Evolutionary conservation across 1,140 invertebrate genomes (phyloP), one percentile per base, ranked within the genome.

Genomic region (Pristionchus pacificus): DNA sequence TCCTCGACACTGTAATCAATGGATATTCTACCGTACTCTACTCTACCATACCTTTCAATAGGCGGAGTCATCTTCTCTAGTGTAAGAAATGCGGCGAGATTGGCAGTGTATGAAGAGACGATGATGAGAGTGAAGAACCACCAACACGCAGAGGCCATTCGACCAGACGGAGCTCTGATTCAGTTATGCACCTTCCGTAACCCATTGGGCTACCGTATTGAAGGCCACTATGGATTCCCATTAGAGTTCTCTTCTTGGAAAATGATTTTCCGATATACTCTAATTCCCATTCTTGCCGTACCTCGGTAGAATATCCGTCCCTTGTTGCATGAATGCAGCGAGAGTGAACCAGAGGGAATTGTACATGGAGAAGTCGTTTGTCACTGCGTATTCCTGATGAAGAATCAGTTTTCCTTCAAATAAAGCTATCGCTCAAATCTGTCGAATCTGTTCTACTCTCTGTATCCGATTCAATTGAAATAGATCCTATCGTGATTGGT

Each of bases 91-190:
- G 95, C 95, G 0, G 95, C 94, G 70, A 98, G 87, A 86, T 98
- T 98, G 60, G 95, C 95, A n/a, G 95, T 98, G 85, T 98, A 98
- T 19, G 94, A 97, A 55, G 94, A 97, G 72, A 98, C 95, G 69
- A 98, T 89, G 80, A 98, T 97, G 19, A 98, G 88, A 0, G 95
- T 97, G 85, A 98, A 98, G 86, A 98, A 98, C 95, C 95, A 98
- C 95, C 95, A 98, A 0, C 95, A 93, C 62, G 92, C 92, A 1
- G 93, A 93, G 0, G 97, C 93, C 77, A 98, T 93, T 33, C 95
- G 88, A 2, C 95, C 95, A 0, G 92, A 93, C 68, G 93, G 88
- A 0, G 93, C 93, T 82, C 92, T 93, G 83, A 62, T 80, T n/a
- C n/a, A n/a, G n/a, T n/a, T n/a, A n/a, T n/a, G n/a, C n/a, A n/a